Evolutionary conservation across 2,888 invertebrate species (phyloP), one percentile per base, ranked within the genome.

Genomic region (Therioaphis trifolii): DNA sequence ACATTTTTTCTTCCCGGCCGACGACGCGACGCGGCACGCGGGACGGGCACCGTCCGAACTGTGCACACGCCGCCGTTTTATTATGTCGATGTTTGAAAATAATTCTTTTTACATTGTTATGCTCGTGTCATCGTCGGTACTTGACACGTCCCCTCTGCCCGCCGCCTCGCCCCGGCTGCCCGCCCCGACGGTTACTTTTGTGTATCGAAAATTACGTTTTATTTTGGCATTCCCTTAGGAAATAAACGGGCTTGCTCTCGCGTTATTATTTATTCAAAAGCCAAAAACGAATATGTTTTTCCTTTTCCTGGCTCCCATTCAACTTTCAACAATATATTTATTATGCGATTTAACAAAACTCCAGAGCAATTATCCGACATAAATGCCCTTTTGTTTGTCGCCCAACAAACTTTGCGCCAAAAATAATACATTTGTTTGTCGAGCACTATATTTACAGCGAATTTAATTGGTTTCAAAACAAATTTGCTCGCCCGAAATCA

Each of bases 221-320:
- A 74, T 82, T 80, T 82, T 74, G 72, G 82, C 82, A 40, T 74
- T 82, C 82, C 82, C 82, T 74, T 63, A 82, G 82, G 82, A 82
- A 82, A 82, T 82, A 82, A 82, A 3, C 82, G 15, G 40, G 74
- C 61, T 49, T 72, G 74, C 82, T 74, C 74, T 52, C 66, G 49
- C 66, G 63, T 82, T 82, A 82, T 82, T 82, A 82, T 82, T 82
- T 82, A 82, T 82, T 82, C 82, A 82, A 82, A 82, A 82, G 82
- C 82, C 74, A 74, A 82, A 82, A 82, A 82, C 82, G 74, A 82
- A 82, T 74, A 74, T 74, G 72, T 72, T 82, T 82, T 82, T 82
- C 63, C 82, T 82, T 82, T 79, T 74, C 61, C 82, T 82, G 82
- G 82, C 82, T 74, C 52, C 66, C 82, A 52, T 82, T 82, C 82